These are phyloP conservation scores for Epinephelus moara DNA, from an alignment of 2,113 vertebrate species.

Conservation along the genomic window DNA sequence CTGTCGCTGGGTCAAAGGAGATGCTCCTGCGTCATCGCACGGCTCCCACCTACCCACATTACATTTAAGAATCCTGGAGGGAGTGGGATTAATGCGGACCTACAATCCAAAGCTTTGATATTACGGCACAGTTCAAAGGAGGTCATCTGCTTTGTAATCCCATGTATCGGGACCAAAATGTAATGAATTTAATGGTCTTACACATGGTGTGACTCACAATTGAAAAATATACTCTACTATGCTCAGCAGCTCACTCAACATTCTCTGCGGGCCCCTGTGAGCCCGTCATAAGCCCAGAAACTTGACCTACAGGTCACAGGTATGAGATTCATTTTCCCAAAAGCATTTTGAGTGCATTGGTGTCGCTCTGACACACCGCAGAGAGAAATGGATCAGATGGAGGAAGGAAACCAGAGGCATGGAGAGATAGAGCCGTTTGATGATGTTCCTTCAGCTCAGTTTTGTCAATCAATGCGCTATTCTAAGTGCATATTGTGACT, in stretches of 20 bases:
- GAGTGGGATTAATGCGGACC: slow-evolving; percentile 52
- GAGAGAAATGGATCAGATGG: slow-evolving; percentile 1
- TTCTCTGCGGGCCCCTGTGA: slow-evolving; percentile 13
- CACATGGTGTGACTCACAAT: slow-evolving; percentile 33
- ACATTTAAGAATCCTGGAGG: slow-evolving; percentile 38
- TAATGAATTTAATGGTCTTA: slow-evolving; percentile 65
- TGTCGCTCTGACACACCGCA: neutral
- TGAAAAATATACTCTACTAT: slow-evolving; percentile 25
- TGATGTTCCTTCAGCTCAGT: neutral
- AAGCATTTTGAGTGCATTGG: slow-evolving; percentile 56
- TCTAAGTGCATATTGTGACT: too few relatives aligned
- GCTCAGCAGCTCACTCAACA: slow-evolving; percentile 17
- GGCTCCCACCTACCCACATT: slow-evolving; percentile 28
- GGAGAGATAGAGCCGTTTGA: neutral
- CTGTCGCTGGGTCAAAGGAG: neutral
- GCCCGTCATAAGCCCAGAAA: slow-evolving; percentile 22
- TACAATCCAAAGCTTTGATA: slow-evolving; percentile 42
- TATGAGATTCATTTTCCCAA: slow-evolving; percentile 60
- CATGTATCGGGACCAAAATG: slow-evolving; percentile 46
- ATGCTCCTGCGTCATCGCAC: slow-evolving; percentile 40
- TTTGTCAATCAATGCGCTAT: neutral
- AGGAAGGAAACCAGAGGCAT: neutral
- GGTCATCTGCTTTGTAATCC: slow-evolving; percentile 64
- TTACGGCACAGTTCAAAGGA: slow-evolving; percentile 33
- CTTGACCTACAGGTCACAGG: slow-evolving; percentile 44